Base-by-base conservation (phyloP, 1,140 invertebrate genomes). In the Apocrypta bakeri region DNA sequence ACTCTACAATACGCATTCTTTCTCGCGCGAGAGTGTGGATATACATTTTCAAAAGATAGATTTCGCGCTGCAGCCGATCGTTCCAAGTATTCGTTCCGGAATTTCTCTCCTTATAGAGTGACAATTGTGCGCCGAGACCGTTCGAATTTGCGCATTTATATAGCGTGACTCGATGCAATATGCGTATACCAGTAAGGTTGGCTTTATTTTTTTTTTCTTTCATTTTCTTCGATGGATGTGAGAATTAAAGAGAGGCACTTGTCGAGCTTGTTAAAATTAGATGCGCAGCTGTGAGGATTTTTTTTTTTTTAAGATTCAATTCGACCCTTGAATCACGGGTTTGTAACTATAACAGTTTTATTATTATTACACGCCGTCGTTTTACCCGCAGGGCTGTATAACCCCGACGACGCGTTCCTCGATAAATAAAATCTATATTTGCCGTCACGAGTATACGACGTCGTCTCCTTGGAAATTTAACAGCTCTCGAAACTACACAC, bases 91-190 rank as follows among this genome's bases (percentile, higher is more conserved):
- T 17, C 48, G 48, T n/a, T 56, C 48, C n/a, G 48, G 21, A 56
- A 56, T 56, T 56, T 56, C 48, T 56, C 48, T 56, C 48, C 48
- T 56, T 56, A 56, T 56, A 56, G 48, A n/a, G 48, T 56, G 48
- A 56, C 48, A 56, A 56, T 56, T 17, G 48, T 17, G 48, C 21
- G 17, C 14, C 48, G 48, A n/a, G n/a, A n/a, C 17, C 17, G 14
- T 17, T 17, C 48, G 48, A 56, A 56, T 56, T 56, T 17, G 48
- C 48, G 48, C 48, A 7, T 56, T 56, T 56, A 37, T 37, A 56
- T 56, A 56, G 48, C 48, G 21, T 56, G 48, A 56, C 48, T 56
- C 48, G 48, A 3, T n/a, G 48, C 17, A n/a, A 21, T 56, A 4
- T n/a, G 21, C 14, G 11, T 17, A 2, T 4, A 21, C 17, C 6